phyloP scores from a whole-genome alignment of 2,888 invertebrate genomes.

The Leucophenga montana region DNA sequence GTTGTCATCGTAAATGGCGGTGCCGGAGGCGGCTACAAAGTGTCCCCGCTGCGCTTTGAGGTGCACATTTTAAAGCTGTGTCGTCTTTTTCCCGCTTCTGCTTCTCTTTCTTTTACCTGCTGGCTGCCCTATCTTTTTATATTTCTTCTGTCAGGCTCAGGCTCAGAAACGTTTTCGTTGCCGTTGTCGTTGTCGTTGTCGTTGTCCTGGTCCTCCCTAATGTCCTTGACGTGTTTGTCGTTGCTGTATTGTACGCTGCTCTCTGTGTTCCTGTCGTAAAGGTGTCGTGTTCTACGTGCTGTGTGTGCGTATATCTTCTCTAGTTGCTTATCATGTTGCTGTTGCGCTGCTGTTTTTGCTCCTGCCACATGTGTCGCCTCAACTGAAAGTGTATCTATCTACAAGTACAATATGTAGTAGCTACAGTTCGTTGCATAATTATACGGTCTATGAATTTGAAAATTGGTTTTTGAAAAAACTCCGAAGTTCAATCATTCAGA shows the following conservation, averaged over 20 bases:
- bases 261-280: constrained; percentile 51
- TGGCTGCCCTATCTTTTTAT: too few species aligned
- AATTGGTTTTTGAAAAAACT: too few species aligned
- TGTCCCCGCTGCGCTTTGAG: neutral
- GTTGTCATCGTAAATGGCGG: constrained; percentile 7
- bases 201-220: constrained; percentile 2
- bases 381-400: too few species aligned
- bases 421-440: too few species aligned
- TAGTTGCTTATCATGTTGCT: constrained; percentile 62
- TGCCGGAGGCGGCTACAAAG: constrained; percentile 27
- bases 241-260: constrained; percentile 41
- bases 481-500: too few species aligned
- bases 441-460: too few species aligned
- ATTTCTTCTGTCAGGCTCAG: too few species aligned
- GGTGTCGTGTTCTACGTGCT: constrained; percentile 66
- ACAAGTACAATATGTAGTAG: too few species aligned
- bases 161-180: neutral
- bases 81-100: too few species aligned
- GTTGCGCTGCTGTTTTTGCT: constrained; percentile 36
- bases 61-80: too few species aligned
- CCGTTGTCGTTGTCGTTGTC: constrained; percentile 2
- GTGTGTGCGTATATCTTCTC: constrained; percentile 48
- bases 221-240: constrained; percentile 19
- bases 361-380: constrained; percentile 35
- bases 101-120: too few species aligned